Evolutionary conservation across 2,797 vertebrate species (phyloP).

Genomic region (Bovichtus variegatus): DNA sequence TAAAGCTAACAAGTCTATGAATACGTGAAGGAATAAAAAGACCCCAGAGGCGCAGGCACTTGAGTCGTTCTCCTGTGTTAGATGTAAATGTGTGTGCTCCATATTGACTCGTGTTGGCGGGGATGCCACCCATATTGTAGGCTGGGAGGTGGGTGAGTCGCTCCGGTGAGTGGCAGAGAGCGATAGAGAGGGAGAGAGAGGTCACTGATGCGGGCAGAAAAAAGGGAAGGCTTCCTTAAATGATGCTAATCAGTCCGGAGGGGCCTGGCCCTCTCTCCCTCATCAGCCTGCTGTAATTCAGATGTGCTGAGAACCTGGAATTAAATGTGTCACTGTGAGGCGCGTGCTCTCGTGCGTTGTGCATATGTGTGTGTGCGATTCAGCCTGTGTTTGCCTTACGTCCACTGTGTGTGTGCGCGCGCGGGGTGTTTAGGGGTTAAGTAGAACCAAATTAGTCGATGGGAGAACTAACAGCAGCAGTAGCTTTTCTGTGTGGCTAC

Average conservation of each 20-base stretch:
- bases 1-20: constrained; percentile 54
- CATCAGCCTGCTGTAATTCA: constrained; percentile 94
- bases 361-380: constrained; percentile 65
- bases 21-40: constrained; percentile 52
- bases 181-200: constrained; percentile 65
- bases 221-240: constrained; percentile 93
- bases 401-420: constrained; percentile 25
- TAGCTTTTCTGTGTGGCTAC: constrained; percentile 78
- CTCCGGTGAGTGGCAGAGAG: constrained; percentile 34
- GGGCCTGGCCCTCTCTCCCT: constrained; percentile 93
- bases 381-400: constrained; percentile 54
- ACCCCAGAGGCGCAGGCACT: constrained; percentile 76
- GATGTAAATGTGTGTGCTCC: constrained; percentile 90
- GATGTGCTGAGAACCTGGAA: constrained; percentile 96
- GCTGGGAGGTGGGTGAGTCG: constrained; percentile 65
- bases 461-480: constrained; percentile 76
- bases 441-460: constrained; percentile 83
- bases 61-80: constrained; percentile 86
- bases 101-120: constrained; percentile 90
- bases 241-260: constrained; percentile 97
- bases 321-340: constrained; percentile 91
- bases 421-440: constrained; percentile 79
- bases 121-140: constrained; percentile 94
- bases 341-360: constrained; percentile 82
- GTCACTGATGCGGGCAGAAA: constrained; percentile 85